Evolutionary conservation across 1,140 invertebrate genomes (phyloP), one percentile per base, ranked within the genome.

Genomic region (Protaetia brevitarsis): DNA sequence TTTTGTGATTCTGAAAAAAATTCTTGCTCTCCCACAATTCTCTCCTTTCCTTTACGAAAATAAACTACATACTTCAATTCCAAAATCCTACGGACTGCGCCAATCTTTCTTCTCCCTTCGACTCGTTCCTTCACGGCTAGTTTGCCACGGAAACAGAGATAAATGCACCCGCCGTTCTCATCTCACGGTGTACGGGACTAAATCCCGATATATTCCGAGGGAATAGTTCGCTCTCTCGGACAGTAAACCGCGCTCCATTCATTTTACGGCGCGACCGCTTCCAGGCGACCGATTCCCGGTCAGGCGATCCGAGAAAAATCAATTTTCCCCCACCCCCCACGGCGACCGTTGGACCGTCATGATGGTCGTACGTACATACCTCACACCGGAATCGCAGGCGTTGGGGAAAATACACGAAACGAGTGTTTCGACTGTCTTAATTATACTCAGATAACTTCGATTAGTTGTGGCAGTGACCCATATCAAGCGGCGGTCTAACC

Each of bases 361-460:
- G 8, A n/a, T n/a, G n/a, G n/a, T n/a, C 34, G 8, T 10, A 5
- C 34, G 5, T 5, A 37, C 6, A 4, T 45, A 4, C 19, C 2
- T 10, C 13, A 45, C 11, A 19, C 19, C 3, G 16, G 41, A 13
- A 10, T 4, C 3, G 6, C 16, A 3, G 13, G 10, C n/a, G n/a
- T n/a, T n/a, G 5, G 13, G 1, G 41, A 51, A 51, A 51, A 51
- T 51, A 23, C 41, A 19, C 26, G 26, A 51, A 51, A 19, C 41
- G 26, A 51, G 41, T 21, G 41, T 23, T 51, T 19, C 41, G 11
- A 51, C 41, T 51, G 41, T 51, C 41, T 51, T 51, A 51, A 51
- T 51, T 51, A 51, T 51, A 21, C 41, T 26, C 41, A 23, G 26
- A 51, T 51, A 51, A 51, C 41, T 51, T 51, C 41, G 41, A 51